Evolutionary conservation across 2,797 vertebrate species (phyloP).

Genomic region (Gymnopithys bicolor): DNA sequence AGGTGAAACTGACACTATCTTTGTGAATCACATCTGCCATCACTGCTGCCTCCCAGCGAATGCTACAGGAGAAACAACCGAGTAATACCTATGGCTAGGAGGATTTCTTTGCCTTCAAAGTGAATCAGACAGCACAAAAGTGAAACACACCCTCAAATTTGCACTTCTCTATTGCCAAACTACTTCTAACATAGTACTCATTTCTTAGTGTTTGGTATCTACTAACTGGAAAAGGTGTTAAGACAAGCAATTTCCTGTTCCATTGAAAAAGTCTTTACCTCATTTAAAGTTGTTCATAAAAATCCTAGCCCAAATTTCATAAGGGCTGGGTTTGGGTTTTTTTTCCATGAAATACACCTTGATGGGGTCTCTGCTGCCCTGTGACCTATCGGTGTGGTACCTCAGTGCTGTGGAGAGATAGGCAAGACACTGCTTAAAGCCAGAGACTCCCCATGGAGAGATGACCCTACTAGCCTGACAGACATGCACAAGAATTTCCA

Average conservation of each 20-base stretch:
- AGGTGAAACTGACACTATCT: not conserved
- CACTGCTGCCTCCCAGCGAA: not conserved
- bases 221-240: not conserved
- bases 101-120: not conserved
- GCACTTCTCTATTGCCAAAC: not conserved
- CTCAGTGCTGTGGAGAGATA: not conserved
- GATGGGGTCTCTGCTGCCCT: not conserved
- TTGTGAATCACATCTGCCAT: not conserved
- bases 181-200: not conserved
- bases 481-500: accelerated
- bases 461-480: not conserved
- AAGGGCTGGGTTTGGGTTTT: accelerated
- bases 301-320: not conserved
- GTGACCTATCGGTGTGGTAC: not conserved
- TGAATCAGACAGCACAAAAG: not conserved
- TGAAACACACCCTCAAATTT: not conserved
- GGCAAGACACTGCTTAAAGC: not conserved
- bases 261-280: not conserved
- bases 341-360: not conserved
- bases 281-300: not conserved
- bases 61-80: not conserved
- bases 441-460: not conserved
- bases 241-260: not conserved
- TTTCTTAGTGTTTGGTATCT: not conserved
- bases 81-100: not conserved